Percentiles rank a stretch among this genome's conserved stretches.
Conservation (phyloP, 1,140 invertebrate species). For the Aplysia californica region DNA sequence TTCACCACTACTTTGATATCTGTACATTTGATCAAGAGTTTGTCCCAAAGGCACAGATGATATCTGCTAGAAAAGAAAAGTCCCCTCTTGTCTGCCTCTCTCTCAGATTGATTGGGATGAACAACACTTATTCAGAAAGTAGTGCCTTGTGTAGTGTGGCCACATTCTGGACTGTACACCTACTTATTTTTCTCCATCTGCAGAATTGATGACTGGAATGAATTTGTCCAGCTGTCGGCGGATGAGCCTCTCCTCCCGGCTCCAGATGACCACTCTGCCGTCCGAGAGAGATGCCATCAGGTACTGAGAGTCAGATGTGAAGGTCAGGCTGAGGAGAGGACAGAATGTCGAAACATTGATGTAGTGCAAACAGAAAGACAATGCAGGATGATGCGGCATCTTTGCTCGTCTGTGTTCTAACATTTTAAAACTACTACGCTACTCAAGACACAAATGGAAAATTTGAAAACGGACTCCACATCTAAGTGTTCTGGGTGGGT, state of each 20-base stretch:
- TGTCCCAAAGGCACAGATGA: too few relatives aligned
- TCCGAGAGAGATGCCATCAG: conserved; percentile 73
- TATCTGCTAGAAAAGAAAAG: too few relatives aligned
- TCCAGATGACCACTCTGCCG: conserved; percentile 74
- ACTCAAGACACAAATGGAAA: not conserved
- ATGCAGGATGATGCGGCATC: not conserved
- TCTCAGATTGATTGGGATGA: too few relatives aligned
- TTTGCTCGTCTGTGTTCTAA: not conserved
- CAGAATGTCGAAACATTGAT: not conserved
- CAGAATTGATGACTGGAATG: conserved; percentile 16
- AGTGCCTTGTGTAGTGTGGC: too few relatives aligned
- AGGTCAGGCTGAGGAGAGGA: conserved; percentile 71
- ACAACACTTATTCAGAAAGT: too few relatives aligned
- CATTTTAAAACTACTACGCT: not conserved
- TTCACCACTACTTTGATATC: too few relatives aligned
- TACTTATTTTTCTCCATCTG: not conserved
- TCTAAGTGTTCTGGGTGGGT: too few relatives aligned
- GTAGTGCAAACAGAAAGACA: conserved; percentile 6
- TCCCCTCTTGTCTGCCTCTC: too few relatives aligned
- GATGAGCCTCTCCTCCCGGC: conserved; percentile 53
- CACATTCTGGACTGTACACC: too few relatives aligned
- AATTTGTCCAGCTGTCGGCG: conserved; percentile 18
- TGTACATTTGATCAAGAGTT: too few relatives aligned
- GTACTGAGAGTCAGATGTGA: conserved; percentile 75
- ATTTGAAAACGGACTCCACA: too few relatives aligned